Conservation (phyloP, 2,888 invertebrate species). For the Ormyrus pomaceus region DNA sequence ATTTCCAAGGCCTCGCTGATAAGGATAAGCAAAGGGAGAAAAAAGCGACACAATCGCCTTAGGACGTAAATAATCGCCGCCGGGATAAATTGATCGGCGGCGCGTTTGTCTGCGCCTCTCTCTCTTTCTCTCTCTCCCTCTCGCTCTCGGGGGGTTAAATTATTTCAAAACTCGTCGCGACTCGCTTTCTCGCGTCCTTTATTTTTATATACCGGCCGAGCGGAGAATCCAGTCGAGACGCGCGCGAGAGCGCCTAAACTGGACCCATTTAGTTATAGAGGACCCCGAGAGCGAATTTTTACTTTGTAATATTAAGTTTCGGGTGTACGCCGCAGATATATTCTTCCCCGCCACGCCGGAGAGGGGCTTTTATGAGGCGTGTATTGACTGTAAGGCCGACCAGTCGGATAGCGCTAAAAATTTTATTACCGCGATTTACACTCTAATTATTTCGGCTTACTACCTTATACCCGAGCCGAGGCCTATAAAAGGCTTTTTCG, state of each 20-base stretch:
- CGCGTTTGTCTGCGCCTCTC: neutral
- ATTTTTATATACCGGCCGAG: constrained; percentile 4
- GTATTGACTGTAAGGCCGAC: constrained; percentile 8
- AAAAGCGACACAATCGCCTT: constrained; percentile 15
- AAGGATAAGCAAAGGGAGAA: constrained; percentile 7
- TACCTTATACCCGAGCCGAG: neutral
- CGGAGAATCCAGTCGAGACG: constrained; percentile 42
- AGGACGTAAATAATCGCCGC: constrained; percentile 44
- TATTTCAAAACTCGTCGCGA: constrained; percentile 47
- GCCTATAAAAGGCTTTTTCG: constrained; percentile 21
- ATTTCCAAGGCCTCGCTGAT: constrained; percentile 26
- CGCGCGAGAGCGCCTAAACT: constrained; percentile 30
- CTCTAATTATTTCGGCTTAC: constrained; percentile 50
- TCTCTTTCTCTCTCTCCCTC: neutral
- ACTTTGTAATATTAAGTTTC: constrained; percentile 38
- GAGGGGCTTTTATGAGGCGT: constrained; percentile 15
- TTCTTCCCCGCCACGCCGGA: neutral
- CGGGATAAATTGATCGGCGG: constrained; percentile 49
- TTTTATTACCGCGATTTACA: constrained; percentile 55
- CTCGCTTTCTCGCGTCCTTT: constrained; percentile 10
- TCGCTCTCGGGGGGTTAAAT: constrained; percentile 31
- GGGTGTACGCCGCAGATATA: neutral
- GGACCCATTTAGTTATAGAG: constrained; percentile 46
- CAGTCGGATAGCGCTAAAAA: constrained; percentile 42
- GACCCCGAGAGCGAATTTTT: constrained; percentile 41